Evolutionary conservation across 2,888 invertebrate species (phyloP).

Genomic region (Chrysolina haemoptera): DNA sequence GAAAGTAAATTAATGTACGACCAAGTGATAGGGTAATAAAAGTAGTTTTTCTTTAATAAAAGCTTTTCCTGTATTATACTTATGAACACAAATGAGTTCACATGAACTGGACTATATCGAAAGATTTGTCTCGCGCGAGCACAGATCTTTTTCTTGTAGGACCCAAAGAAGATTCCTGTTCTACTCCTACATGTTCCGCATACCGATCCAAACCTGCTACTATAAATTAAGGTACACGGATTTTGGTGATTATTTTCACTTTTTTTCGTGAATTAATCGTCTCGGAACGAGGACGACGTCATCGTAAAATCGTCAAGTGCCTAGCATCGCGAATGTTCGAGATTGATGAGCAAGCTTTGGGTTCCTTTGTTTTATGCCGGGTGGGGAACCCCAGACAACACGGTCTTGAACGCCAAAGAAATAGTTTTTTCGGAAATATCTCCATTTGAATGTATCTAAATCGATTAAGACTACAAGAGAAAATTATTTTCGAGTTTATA

Average conservation of each 20-base stretch:
- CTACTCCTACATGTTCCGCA: slow-evolving; percentile 46
- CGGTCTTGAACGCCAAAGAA: no score
- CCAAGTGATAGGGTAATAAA: no score
- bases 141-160: slow-evolving; percentile 30
- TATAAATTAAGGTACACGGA: slow-evolving; percentile 44
- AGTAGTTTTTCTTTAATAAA: no score
- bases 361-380: background rate
- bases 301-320: slow-evolving; percentile 16
- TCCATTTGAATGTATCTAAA: no score
- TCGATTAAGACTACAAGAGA: no score
- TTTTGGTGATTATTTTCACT: slow-evolving; percentile 27
- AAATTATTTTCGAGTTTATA: no score
- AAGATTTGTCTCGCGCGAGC: slow-evolving; percentile 21
- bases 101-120: slow-evolving; percentile 18
- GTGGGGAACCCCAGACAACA: no score
- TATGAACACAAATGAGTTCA: no score
- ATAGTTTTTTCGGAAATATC: no score
- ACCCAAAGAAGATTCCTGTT: slow-evolving; percentile 27
- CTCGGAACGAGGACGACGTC: slow-evolving; percentile 10
- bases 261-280: slow-evolving; percentile 20
- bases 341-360: background rate
- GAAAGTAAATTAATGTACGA: no score
- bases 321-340: background rate
- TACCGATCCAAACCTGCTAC: slow-evolving; percentile 39
- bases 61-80: no score